These are phyloP conservation scores for Limosa lapponica DNA, from an alignment of 2,797 vertebrate species.

Conservation along the genomic window DNA sequence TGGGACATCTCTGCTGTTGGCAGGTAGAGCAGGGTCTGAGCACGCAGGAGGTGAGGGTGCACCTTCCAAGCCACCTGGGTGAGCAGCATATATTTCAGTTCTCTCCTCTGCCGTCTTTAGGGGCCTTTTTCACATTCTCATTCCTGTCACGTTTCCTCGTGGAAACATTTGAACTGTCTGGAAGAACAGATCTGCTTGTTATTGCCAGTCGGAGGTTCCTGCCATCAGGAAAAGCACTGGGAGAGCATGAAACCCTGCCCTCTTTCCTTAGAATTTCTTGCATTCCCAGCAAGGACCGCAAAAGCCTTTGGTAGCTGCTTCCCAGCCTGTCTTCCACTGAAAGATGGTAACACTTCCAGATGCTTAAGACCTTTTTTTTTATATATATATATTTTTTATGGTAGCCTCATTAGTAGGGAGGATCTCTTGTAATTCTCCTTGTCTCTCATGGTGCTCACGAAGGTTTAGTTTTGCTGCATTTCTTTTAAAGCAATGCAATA, in stretches of 20 bases:
- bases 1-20: not conserved
- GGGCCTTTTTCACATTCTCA: not conserved
- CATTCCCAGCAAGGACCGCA: not conserved
- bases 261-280: not conserved
- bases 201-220: not conserved
- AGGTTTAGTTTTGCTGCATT: not conserved
- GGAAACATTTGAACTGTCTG: not conserved
- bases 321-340: not conserved
- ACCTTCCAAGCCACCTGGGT: not conserved
- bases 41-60: accelerated
- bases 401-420: not conserved
- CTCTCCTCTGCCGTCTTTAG: not conserved
- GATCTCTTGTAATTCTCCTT: not conserved
- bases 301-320: not conserved
- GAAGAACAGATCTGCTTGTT: not conserved
- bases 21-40: not conserved
- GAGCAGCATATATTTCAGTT: not conserved
- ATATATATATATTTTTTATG: no score
- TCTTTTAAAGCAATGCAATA: not conserved
- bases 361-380: not conserved
- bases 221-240: not conserved
- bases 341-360: not conserved
- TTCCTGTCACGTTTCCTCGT: not conserved
- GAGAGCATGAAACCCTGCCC: not conserved
- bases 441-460: not conserved